These are phyloP conservation scores for Antennarius striatus DNA, from an alignment of 2,113 vertebrate genomes.

Conservation along the genomic window DNA sequence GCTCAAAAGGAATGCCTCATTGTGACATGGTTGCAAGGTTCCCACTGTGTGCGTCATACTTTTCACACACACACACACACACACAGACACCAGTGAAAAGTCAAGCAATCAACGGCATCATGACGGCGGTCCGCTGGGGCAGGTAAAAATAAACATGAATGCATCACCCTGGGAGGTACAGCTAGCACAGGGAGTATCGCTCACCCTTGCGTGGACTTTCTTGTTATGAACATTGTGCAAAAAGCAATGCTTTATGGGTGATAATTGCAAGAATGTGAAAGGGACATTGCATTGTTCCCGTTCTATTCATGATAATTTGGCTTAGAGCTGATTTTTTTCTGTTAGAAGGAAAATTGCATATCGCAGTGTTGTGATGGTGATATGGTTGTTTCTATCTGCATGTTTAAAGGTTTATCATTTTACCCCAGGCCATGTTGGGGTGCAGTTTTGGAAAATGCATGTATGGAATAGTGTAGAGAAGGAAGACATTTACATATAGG, in stretches of 20 bases:
- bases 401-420: too few species aligned
- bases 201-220: not conserved
- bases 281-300: not conserved
- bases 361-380: too few species aligned
- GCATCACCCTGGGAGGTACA: not conserved
- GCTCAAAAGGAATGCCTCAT: slow-evolving; percentile 55
- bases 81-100: not conserved
- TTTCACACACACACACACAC: not conserved
- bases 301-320: slow-evolving; percentile 1
- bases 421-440: too few species aligned
- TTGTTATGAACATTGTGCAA: slow-evolving; percentile 4
- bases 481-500: too few species aligned
- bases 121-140: slow-evolving; percentile 14
- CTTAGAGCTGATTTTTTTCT: too few species aligned
- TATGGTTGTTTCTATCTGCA: too few species aligned
- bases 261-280: slow-evolving; percentile 9
- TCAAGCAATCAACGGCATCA: slow-evolving; percentile 33
- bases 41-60: slow-evolving; percentile 21
- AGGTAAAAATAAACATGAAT: slow-evolving; percentile 25
- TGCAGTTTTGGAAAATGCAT: too few species aligned
- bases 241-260: slow-evolving; percentile 39
- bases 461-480: too few species aligned
- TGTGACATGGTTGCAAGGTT: slow-evolving; percentile 45
- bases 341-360: too few species aligned
- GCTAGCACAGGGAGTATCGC: not conserved